These are phyloP conservation scores for Pluvianellus socialis DNA, from an alignment of 2,113 vertebrate genomes.

Conservation along the genomic window DNA sequence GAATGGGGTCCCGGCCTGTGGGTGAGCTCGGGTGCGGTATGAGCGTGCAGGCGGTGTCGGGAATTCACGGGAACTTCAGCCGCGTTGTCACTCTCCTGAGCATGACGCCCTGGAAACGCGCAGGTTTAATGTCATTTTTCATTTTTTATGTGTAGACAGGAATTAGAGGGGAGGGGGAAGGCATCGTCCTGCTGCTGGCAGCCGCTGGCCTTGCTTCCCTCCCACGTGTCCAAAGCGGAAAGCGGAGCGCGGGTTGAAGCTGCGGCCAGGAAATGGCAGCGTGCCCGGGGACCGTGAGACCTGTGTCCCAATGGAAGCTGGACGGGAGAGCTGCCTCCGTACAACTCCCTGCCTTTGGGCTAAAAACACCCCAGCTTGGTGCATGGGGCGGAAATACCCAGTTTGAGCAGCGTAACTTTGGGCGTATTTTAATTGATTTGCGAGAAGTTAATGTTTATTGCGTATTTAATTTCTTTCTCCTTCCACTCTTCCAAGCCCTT, in stretches of 20 bases:
- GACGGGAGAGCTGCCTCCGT: neutral
- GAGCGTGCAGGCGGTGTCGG: neutral
- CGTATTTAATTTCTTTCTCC: neutral
- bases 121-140: neutral
- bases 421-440: neutral
- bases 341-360: neutral
- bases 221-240: neutral
- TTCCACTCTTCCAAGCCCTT: neutral
- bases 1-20: neutral
- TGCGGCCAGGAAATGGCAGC: neutral
- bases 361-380: neutral
- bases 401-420: neutral
- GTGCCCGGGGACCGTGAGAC: neutral
- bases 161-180: neutral
- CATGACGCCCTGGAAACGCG: rapidly evolving
- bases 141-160: neutral
- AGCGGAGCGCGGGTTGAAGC: neutral
- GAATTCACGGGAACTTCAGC: neutral
- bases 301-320: neutral
- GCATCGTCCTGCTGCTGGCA: neutral
- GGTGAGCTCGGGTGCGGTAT: neutral
- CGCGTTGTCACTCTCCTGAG: rapidly evolving
- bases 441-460: neutral
- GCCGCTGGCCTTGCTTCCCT: neutral
- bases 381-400: neutral